A percentile compares a stretch with the other conserved stretches of the same genome.
Evolutionary conservation across 1,140 invertebrate species (phyloP).

Genomic region (Schlechtendalia chinensis): DNA sequence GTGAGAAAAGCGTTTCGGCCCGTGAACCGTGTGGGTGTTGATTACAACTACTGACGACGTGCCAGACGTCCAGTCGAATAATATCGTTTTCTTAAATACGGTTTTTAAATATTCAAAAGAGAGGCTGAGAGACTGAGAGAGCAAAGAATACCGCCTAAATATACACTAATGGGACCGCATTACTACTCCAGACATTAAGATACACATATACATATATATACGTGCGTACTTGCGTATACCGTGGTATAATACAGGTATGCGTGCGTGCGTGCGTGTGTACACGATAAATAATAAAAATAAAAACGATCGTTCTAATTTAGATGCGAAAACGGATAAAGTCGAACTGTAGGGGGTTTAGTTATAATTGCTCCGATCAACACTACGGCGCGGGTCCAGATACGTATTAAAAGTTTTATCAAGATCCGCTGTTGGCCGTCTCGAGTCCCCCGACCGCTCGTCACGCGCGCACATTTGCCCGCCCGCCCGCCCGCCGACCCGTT

Average conservation of each 20-base stretch:
- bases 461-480: too few species aligned
- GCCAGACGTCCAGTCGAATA: not conserved
- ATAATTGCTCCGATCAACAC: slow-evolving; percentile 49
- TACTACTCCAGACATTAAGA: not conserved
- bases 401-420: slow-evolving; percentile 36
- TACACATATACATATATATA: not conserved
- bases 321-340: slow-evolving; percentile 37
- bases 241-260: not conserved
- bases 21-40: slow-evolving; percentile 9
- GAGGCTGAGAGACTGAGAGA: too few species aligned
- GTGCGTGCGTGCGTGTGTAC: too few species aligned
- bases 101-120: slow-evolving; percentile 15
- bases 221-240: too few species aligned
- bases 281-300: not conserved
- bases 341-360: slow-evolving; percentile 38
- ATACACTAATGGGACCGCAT: slow-evolving; percentile 47
- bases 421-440: slow-evolving; percentile 34
- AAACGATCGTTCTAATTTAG: slow-evolving; percentile 43
- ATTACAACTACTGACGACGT: not conserved
- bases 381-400: slow-evolving; percentile 13
- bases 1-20: slow-evolving; percentile 6
- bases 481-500: not conserved
- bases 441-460: not conserved
- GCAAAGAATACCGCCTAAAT: slow-evolving; percentile 25
- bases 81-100: not conserved